Evolutionary conservation across 2,888 invertebrate genomes (phyloP).

Genomic region (Orthosia incerta): DNA sequence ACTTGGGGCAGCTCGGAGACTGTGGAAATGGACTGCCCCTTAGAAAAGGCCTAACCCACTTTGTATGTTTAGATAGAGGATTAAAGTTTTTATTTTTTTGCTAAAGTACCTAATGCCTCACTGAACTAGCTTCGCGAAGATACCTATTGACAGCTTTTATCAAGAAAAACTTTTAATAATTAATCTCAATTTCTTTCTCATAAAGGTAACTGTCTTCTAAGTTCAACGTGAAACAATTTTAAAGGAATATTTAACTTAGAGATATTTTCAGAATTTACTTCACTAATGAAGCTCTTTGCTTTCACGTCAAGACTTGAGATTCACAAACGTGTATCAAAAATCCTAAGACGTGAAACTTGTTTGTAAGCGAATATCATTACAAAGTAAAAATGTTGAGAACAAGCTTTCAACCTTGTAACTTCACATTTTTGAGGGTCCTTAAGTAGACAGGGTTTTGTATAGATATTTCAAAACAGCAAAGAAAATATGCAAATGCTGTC

Average conservation of each 20-base stretch:
- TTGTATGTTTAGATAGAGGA: constrained; percentile 1
- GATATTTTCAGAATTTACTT: constrained; percentile 17
- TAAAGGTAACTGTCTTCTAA: neutral
- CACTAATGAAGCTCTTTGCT: constrained; percentile 20
- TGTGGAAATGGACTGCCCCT: neutral
- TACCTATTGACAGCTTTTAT: constrained; percentile 23
- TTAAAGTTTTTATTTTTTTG: too few species aligned
- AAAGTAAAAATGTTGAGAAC: constrained; percentile 58
- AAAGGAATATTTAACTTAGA: neutral
- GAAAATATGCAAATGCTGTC: constrained; percentile 45
- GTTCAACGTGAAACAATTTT: constrained; percentile 7
- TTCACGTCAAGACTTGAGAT: constrained; percentile 33
- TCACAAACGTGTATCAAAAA: constrained; percentile 50
- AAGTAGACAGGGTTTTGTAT: constrained; percentile 36
- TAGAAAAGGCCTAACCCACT: neutral
- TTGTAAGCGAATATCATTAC: constrained; percentile 48
- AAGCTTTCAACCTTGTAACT: constrained; percentile 42
- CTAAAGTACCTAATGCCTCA: too few species aligned
- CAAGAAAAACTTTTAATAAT: constrained; percentile 32
- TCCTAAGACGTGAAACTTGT: constrained; percentile 42
- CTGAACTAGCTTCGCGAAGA: neutral
- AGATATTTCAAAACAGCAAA: constrained; percentile 24
- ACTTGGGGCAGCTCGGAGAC: neutral
- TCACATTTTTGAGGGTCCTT: constrained; percentile 46
- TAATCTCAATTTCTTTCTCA: constrained; percentile 18